These are phyloP conservation scores for Malacoctenus gilli DNA, from an alignment of 2,797 vertebrate genomes.

Conservation along the genomic window DNA sequence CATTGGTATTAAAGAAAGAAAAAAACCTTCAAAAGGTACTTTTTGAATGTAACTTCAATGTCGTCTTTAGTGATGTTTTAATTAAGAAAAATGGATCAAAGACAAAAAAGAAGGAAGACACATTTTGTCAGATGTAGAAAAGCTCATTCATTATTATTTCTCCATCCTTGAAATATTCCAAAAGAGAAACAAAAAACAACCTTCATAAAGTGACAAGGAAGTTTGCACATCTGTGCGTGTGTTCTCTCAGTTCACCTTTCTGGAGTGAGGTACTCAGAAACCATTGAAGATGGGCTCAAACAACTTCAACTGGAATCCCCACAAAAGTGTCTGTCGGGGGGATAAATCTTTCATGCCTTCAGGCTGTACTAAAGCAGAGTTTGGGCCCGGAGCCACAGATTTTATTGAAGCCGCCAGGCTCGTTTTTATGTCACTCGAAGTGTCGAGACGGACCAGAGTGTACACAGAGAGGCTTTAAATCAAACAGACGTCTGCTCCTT, in stretches of 20 bases:
- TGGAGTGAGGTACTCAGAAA: not conserved
- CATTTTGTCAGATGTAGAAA: not conserved
- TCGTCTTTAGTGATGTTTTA: not conserved
- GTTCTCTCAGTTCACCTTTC: not conserved
- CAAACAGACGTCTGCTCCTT: no score
- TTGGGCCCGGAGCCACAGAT: no score
- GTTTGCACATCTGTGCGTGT: not conserved
- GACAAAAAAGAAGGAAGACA: not conserved
- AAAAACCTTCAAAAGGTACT: not conserved
- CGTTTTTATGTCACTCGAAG: no score
- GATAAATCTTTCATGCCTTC: not conserved
- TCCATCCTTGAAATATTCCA: not conserved
- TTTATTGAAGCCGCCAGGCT: no score
- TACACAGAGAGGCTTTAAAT: no score
- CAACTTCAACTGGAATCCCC: not conserved
- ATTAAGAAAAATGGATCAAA: not conserved
- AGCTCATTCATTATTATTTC: not conserved
- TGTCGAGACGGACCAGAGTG: no score
- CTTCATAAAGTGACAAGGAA: not conserved
- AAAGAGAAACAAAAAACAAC: not conserved
- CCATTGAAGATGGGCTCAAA: not conserved
- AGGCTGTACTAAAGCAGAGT: no score
- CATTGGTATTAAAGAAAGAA: not conserved
- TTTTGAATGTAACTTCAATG: not conserved
- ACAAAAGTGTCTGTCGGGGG: not conserved